Evolutionary conservation across 2,888 invertebrate genomes (phyloP).

Genomic region (Aphidius colemani): DNA sequence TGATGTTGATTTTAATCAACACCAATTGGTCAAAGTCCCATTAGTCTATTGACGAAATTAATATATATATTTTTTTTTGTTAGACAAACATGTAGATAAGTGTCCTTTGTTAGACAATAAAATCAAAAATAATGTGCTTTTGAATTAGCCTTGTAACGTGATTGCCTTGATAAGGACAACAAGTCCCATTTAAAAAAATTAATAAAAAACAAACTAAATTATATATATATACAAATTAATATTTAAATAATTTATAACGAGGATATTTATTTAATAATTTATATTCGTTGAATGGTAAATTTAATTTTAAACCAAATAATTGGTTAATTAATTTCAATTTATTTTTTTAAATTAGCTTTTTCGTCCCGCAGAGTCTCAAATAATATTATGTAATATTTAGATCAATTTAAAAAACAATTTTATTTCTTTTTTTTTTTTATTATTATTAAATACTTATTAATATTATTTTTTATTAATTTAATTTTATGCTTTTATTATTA

Average conservation of each 20-base stretch:
- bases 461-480: conserved; percentile 24
- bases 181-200: not conserved
- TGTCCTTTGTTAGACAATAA: conserved; percentile 47
- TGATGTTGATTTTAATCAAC: not conserved
- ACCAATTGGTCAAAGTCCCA: too few relatives aligned
- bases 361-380: not conserved
- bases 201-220: not conserved
- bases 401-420: conserved; percentile 15
- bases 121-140: conserved; percentile 44
- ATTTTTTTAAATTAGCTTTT: not conserved
- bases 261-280: too few relatives aligned
- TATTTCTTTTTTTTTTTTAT: conserved; percentile 20
- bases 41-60: not conserved
- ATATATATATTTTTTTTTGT: not conserved
- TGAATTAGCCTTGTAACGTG: conserved; percentile 41
- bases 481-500: conserved; percentile 28
- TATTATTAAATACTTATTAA: conserved; percentile 26
- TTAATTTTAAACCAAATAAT: not conserved
- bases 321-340: not conserved
- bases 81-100: conserved; percentile 41
- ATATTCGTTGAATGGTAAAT: not conserved
- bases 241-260: conserved; percentile 9
- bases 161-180: conserved; percentile 29
- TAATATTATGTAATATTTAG: not conserved
- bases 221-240: conserved; percentile 10